Base-by-base conservation (phyloP, 2,797 vertebrate species). In the Acanthurus tractus region DNA sequence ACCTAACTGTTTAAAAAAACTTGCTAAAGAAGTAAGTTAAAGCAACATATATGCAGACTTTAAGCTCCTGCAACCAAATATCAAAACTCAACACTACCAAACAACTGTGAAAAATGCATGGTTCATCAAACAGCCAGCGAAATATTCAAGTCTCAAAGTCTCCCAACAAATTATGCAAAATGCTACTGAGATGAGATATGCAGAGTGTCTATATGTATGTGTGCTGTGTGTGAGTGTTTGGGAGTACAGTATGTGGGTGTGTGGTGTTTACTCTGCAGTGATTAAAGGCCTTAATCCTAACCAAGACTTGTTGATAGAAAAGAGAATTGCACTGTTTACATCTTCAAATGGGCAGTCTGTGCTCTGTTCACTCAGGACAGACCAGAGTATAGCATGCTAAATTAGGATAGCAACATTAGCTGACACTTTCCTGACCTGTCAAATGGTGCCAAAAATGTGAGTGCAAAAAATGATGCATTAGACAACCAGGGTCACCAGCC, bases 51-150 rank as follows among this genome's bases (percentile, higher is more conserved):
- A 40, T 13, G 54, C 20, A 42, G 14, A 22, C 2, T 54, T 34
- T 25, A 49, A 18, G 34, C 81, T 82, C 87, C 84, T 89, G 83
- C 74, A 78, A 63, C 45, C 68, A 59, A 70, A 85, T 75, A 75
- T 38, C 45, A 64, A 55, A 66, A 64, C 25, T 7, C 22, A 46
- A 22, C 62, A 50, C 58, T 74, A 63, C 74, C 48, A 79, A 83
- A 82, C 71, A 68, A 42, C 70, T 56, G 55, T 40, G 38, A 74
- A 69, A 74, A 71, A 52, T 58, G 29, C 55, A 36, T 46, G 29
- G 34, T 69, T 63, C 78, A 73, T 56, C 36, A 84, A 76, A 85
- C 53, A 78, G 53, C 52, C 52, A 56, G 67, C 55, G 63, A 82
- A 59, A 76, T 79, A 66, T 70, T 78, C 61, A 7, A 40, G 22